Evolutionary conservation across 2,888 invertebrate species (phyloP).

Genomic region (Agonopterix subpropinquella): DNA sequence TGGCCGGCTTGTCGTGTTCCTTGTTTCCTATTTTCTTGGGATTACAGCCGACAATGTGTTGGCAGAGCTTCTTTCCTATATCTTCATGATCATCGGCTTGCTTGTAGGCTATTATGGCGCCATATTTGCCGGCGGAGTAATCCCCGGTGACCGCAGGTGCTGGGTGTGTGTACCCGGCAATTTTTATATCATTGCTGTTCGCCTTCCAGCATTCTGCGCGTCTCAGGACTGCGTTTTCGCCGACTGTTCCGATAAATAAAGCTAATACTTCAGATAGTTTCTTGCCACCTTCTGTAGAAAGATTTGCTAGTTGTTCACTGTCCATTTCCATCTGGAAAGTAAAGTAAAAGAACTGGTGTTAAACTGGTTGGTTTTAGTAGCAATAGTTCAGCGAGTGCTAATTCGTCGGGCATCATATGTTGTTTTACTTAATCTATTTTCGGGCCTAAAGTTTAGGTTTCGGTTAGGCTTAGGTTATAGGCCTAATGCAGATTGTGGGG

Average conservation of each 20-base stretch:
- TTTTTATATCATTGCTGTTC: constrained; percentile 52
- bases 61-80: constrained; percentile 87
- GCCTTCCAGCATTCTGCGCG: constrained; percentile 87
- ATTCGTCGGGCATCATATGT: too few relatives aligned
- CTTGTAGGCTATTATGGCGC: constrained; percentile 85
- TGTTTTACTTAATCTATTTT: too few relatives aligned
- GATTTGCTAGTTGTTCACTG: constrained; percentile 78
- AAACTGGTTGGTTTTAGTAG: too few relatives aligned
- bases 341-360: too few relatives aligned
- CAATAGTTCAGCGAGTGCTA: too few relatives aligned
- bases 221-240: constrained; percentile 90
- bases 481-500: too few relatives aligned
- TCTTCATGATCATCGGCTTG: constrained; percentile 51
- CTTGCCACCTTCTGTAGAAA: constrained; percentile 80
- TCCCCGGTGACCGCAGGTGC: constrained; percentile 65
- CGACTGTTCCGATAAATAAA: constrained; percentile 89
- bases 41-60: constrained; percentile 94
- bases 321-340: constrained; percentile 75
- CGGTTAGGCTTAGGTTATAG: too few relatives aligned
- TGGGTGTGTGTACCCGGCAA: constrained; percentile 89
- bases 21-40: constrained; percentile 84
- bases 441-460: too few relatives aligned
- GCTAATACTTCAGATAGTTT: constrained; percentile 88
- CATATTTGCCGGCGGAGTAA: constrained; percentile 87
- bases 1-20: constrained; percentile 76